Evolutionary conservation across 2,113 vertebrate species (phyloP).

Genomic region (Chionis minor): DNA sequence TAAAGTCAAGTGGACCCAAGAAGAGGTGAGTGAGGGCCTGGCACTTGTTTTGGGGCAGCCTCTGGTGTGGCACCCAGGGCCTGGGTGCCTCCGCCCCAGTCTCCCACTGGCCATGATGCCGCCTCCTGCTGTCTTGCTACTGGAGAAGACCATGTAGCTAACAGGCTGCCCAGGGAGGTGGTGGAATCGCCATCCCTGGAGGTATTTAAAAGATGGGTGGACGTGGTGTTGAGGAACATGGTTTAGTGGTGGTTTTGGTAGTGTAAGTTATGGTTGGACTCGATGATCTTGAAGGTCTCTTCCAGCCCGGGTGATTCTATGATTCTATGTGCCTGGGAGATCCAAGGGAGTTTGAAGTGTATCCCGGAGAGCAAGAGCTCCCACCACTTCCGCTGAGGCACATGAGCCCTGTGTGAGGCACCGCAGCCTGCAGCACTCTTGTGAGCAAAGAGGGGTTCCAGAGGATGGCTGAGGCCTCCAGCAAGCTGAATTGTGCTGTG

Average conservation of each 20-base stretch:
- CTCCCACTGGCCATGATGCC: fast-evolving
- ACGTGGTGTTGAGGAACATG: no score
- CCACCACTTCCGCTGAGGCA: neutral
- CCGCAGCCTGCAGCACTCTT: neutral
- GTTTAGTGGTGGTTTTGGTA: no score
- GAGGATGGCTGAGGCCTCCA: neutral
- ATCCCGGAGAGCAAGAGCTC: neutral
- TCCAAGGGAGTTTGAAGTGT: neutral
- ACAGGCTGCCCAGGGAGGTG: no score
- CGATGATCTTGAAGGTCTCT: no score
- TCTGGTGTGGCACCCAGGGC: neutral
- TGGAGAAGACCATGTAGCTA: neutral
- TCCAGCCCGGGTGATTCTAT: no score
- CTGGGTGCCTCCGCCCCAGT: neutral
- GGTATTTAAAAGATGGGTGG: no score
- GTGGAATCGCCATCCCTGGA: no score
- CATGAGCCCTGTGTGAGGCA: fast-evolving
- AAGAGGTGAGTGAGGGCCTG: slow-evolving; percentile 81
- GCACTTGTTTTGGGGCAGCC: neutral
- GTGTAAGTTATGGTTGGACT: no score
- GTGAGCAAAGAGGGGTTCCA: neutral
- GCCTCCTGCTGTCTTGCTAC: neutral
- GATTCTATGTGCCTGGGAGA: neutral
- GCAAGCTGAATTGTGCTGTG: neutral
- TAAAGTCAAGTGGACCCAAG: slow-evolving; percentile 93